Percentiles rank a stretch among this genome's conserved stretches.
These are phyloP conservation scores for Remorina albescens DNA, from an alignment of 2,797 vertebrate genomes.

Conservation along the genomic window DNA sequence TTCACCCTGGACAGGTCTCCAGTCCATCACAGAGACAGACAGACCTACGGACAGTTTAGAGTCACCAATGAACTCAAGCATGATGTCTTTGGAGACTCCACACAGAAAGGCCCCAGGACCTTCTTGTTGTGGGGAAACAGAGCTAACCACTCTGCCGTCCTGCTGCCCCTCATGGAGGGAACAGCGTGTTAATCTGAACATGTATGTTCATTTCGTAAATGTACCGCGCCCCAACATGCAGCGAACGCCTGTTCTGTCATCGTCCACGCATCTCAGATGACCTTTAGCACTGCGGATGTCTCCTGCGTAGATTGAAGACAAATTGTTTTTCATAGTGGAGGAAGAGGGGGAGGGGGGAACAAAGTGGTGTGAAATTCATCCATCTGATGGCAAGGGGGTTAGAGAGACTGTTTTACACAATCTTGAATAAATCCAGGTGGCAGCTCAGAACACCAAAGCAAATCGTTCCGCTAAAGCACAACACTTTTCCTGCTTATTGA, in stretches of 20 bases:
- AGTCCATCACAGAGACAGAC: too few relatives aligned
- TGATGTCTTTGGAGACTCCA: too few relatives aligned
- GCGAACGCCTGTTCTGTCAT: slow-evolving; percentile 19
- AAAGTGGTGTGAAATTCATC: slow-evolving; percentile 36
- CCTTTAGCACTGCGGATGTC: slow-evolving; percentile 28
- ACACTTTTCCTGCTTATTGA: slow-evolving; percentile 49
- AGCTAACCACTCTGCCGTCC: too few relatives aligned
- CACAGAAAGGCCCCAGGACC: too few relatives aligned
- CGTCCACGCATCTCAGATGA: slow-evolving; percentile 39
- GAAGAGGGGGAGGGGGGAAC: background rate
- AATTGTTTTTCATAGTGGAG: slow-evolving; percentile 68
- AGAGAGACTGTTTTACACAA: slow-evolving; percentile 58
- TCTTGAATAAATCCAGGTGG: slow-evolving; percentile 29
- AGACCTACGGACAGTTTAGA: too few relatives aligned
- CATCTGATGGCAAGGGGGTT: slow-evolving; percentile 65
- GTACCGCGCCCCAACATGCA: background rate
- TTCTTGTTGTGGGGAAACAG: too few relatives aligned
- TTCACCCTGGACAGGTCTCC: too few relatives aligned
- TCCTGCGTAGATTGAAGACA: slow-evolving; percentile 59
- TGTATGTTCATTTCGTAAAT: slow-evolving; percentile 53
- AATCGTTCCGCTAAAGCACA: slow-evolving; percentile 28
- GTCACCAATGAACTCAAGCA: too few relatives aligned
- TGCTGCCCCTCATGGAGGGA: slow-evolving; percentile 7
- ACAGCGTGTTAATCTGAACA: slow-evolving; percentile 3
- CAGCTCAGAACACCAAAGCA: slow-evolving; percentile 45